Evolutionary conservation across 2,113 vertebrate genomes (phyloP), one percentile per base, ranked within the genome.

Genomic region (Callorhinus ursinus): DNA sequence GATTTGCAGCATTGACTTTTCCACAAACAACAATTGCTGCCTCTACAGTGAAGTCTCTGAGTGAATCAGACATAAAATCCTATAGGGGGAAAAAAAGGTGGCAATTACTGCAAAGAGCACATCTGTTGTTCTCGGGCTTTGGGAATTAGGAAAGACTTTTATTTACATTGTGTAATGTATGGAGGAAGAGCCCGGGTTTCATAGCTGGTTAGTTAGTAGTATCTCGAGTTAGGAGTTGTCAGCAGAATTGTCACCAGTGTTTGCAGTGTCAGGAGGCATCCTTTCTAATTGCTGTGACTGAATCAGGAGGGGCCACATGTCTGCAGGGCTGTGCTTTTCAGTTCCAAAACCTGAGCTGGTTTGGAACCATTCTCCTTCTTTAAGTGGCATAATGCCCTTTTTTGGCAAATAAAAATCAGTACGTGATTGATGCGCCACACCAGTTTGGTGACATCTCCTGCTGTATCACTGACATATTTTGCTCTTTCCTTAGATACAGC

Each of bases 301-400:
- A 28, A 16, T 57, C 33, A 28, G 28, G 39, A 33, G 39, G 59
- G 12, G 19, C 10, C 21, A 24, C 19, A 0, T 59, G 24, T 49
- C 39, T 67, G 11, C 1, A 2, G 0, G 9, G 18, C 26, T 19
- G 13, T 42, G 81, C 36, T 87, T 46, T 80, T 19, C 46, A 63
- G 7, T 71, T 33, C 42, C 46, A 4, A 53, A 90, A 63, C 51
- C 31, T 42, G 14, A 22, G 21, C 19, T 69, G 39, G 9, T 81
- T 82, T 51, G n/a, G 15, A 74, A 74, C 46, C 57, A 2, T 65
- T 65, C 59, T 96, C 22, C 46, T 67, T 82, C 36, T 92, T 88
- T 61, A 86, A 90, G 19, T 96, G n/a, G 5, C 24, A 36, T 65
- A 77, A 95, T 96, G 15, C 39, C 69, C 33, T 72, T 97, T 97